These are phyloP conservation scores for Meloidogyne hapla DNA, from an alignment of 1,140 invertebrate genomes.

Conservation along the genomic window DNA sequence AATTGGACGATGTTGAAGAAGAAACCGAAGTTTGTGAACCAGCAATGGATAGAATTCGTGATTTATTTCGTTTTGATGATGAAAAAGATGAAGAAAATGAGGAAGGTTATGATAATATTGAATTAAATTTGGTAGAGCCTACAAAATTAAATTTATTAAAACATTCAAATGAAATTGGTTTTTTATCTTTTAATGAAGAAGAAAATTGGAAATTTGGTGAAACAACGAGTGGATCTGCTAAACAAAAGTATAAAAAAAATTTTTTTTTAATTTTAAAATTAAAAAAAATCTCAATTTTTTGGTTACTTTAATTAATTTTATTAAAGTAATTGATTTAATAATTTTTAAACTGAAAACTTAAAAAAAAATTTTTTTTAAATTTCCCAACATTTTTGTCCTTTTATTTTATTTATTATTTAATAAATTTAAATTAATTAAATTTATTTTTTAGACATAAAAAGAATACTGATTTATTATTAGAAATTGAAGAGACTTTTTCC, in stretches of 20 bases:
- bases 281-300: no score
- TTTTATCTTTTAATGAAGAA: not conserved
- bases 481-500: not conserved
- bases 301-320: no score
- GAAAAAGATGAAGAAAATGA: not conserved
- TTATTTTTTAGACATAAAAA: not conserved
- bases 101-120: not conserved
- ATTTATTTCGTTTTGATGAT: constrained; percentile 17
- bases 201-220: not conserved
- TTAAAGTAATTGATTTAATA: no score
- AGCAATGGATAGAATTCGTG: constrained; percentile 20
- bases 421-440: not conserved
- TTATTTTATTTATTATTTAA: no score
- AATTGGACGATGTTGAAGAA: constrained; percentile 16
- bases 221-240: not conserved
- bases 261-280: no score
- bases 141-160: not conserved
- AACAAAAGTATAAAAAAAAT: not conserved
- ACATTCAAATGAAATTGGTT: constrained; percentile 6
- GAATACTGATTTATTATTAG: not conserved
- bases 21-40: constrained; percentile 10
- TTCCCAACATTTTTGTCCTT: no score
- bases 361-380: no score
- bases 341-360: no score
- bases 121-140: constrained; percentile 1